phyloP scores from a whole-genome alignment of 2,113 vertebrate genomes.

The Aleadryas rufinucha region DNA sequence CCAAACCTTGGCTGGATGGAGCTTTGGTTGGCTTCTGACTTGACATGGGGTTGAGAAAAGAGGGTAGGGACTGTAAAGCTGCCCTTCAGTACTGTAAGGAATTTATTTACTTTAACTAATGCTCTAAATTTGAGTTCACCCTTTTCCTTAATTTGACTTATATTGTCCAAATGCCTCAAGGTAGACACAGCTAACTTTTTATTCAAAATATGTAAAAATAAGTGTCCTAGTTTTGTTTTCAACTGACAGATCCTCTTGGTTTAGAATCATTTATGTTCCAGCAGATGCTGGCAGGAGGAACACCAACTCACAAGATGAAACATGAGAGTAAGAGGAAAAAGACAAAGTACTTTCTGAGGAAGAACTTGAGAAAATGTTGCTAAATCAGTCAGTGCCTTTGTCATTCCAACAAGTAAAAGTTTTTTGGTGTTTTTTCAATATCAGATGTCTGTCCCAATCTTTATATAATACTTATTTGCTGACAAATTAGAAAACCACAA shows the following conservation, averaged over 20 bases:
- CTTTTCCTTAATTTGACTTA: not conserved
- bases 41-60: not conserved
- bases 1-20: not conserved
- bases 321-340: not conserved
- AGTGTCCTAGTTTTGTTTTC: not conserved
- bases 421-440: not conserved
- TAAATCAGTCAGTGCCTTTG: not conserved
- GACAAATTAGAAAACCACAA: not conserved
- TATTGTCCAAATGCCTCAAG: not conserved
- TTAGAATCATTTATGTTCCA: not conserved
- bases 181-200: not conserved
- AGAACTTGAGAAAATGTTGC: not conserved
- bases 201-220: not conserved
- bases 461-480: not conserved
- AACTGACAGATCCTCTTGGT: not conserved
- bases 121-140: not conserved
- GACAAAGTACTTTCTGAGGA: not conserved
- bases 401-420: not conserved
- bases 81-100: not conserved
- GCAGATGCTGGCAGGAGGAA: not conserved
- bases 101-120: not conserved
- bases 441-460: not conserved
- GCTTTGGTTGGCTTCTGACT: not conserved
- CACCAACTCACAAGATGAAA: not conserved
- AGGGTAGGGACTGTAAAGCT: not conserved